Conservation (phyloP, 2,797 vertebrate species). For the Phalanger gymnotis region DNA sequence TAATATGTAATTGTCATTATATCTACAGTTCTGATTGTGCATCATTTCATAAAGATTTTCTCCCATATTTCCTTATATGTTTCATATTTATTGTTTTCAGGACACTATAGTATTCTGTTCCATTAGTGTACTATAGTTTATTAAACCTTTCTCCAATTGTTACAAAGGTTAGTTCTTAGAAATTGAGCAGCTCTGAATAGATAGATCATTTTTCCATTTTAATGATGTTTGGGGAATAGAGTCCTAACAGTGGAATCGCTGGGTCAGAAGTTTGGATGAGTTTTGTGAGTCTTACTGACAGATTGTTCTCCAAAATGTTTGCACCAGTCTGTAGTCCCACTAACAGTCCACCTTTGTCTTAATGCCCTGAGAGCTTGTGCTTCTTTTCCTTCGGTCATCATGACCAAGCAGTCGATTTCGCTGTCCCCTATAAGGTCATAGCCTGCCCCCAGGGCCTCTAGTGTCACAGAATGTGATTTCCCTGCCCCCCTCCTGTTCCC, state of each 20-base stretch:
- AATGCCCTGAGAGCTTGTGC: slow-evolving; percentile 18
- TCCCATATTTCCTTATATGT: not conserved
- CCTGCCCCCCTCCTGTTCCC: not conserved
- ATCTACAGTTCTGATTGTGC: not conserved
- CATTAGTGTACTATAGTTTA: not conserved
- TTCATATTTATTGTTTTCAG: not conserved
- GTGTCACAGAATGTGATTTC: not conserved
- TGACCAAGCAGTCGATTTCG: slow-evolving; percentile 31
- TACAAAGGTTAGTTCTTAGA: not conserved
- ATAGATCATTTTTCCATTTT: not conserved
- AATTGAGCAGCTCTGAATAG: not conserved
- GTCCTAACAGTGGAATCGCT: not conserved
- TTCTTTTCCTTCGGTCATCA: slow-evolving; percentile 34
- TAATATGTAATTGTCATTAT: not conserved
- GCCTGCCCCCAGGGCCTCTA: not conserved
- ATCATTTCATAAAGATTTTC: not conserved
- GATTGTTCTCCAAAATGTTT: not conserved
- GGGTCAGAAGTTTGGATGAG: not conserved
- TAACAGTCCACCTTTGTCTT: not conserved
- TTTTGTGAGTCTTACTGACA: not conserved
- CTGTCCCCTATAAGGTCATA: not conserved
- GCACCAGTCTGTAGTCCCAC: not conserved
- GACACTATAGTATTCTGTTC: not conserved
- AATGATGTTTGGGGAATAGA: not conserved
- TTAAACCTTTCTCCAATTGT: not conserved